Evolutionary conservation across 2,113 vertebrate genomes (phyloP), one percentile per base, ranked within the genome.

Genomic region (Origma solitaria): DNA sequence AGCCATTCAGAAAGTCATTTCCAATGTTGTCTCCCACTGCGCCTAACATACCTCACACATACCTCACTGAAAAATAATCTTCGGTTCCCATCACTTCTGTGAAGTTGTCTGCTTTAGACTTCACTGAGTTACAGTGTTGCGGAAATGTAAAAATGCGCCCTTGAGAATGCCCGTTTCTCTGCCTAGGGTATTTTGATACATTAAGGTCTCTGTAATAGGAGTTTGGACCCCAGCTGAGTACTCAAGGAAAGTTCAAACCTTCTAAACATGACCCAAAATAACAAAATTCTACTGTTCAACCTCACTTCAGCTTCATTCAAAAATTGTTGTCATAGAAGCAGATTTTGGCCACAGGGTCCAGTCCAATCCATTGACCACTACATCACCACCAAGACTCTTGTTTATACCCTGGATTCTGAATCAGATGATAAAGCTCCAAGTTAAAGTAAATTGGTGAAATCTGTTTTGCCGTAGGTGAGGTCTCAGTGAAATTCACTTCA

Each of bases 1-100:
- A 95, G 75, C 25, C 86, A 95, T 85, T 97, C 88, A 97, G 85
- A 95, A 95, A 78, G 88, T 62, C 12, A 71, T 94, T 97, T 97
- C 77, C 93, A 88, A 81, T 60, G 68, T 50, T 65, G 71, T 77
- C 60, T 96, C 76, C 86, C 12, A 49, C 47, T 91, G 44, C 64
- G 31, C 44, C 38, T 73, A 49, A 86, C 73, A 83, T 92, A 72
- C 66, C 37, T 47, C n/a, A 94, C 22, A 86, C 73, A 83, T 92
- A 72, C 66, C 37, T 47, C n/a, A 94, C 22, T 3, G 4, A 82
- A 88, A 86, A 57, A 65, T 35, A 75, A 56, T 64, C 11, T 42
- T 80, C 68, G 10, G 30, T 80, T 73, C 58, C 65, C 56, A 82
- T 17, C 53, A 68, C 60, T 54, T 28, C 61, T 91, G 68, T 76